Percentiles rank a stretch among this genome's conserved stretches.
phyloP scores from a whole-genome alignment of 2,888 invertebrate species.

The Boloria selene region DNA sequence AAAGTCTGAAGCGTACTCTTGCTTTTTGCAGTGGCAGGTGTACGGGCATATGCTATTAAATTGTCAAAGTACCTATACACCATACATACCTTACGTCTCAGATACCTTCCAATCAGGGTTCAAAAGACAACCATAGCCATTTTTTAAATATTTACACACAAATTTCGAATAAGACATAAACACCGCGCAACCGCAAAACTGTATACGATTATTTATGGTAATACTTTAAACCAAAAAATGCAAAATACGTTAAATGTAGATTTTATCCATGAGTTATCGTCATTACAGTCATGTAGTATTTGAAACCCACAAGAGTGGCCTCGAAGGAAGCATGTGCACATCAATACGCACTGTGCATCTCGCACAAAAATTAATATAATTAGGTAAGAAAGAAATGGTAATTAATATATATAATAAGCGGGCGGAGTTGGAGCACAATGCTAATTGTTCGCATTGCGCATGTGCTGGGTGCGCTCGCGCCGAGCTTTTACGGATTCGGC shows the following conservation, averaged over 20 bases:
- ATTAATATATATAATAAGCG: slow-evolving; percentile 58
- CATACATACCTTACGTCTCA: slow-evolving; percentile 56
- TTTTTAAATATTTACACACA: slow-evolving; percentile 26
- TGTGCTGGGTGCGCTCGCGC: slow-evolving; percentile 49
- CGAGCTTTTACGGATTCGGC: slow-evolving; percentile 76
- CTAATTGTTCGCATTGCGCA: slow-evolving; percentile 45
- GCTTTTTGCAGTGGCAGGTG: slow-evolving; percentile 81
- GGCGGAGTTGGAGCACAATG: slow-evolving; percentile 48
- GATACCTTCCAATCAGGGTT: slow-evolving; percentile 72
- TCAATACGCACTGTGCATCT: slow-evolving; percentile 55
- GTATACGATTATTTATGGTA: slow-evolving; percentile 42
- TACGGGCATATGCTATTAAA: slow-evolving; percentile 79
- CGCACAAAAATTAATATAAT: slow-evolving; percentile 61
- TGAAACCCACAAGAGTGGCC: slow-evolving; percentile 72
- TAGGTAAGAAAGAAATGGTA: slow-evolving; percentile 52
- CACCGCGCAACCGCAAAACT: slow-evolving; percentile 56
- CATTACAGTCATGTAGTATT: slow-evolving; percentile 63
- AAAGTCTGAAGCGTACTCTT: slow-evolving; percentile 76
- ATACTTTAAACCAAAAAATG: slow-evolving; percentile 53
- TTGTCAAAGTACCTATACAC: slow-evolving; percentile 70
- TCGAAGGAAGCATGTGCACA: slow-evolving; percentile 67
- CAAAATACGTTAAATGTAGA: slow-evolving; percentile 51
- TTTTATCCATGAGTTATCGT: slow-evolving; percentile 53
- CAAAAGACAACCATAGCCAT: slow-evolving; percentile 44
- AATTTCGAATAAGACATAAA: slow-evolving; percentile 40